These are phyloP conservation scores for Cephus nigrinus DNA, from an alignment of 2,888 invertebrate species.

Conservation along the genomic window DNA sequence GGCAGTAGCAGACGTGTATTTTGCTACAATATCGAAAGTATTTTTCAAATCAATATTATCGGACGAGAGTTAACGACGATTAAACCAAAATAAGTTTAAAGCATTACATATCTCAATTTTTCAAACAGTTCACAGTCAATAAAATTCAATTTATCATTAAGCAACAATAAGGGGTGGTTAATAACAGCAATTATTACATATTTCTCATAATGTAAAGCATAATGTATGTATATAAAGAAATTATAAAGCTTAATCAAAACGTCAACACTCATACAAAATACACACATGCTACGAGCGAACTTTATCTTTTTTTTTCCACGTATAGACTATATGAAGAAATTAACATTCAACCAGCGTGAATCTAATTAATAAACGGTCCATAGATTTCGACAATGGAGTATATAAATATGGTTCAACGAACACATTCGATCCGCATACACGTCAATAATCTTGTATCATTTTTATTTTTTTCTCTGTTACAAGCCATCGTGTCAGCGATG, in stretches of 20 bases:
- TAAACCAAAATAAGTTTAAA: no score
- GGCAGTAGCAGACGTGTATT: neutral
- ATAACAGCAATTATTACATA: neutral
- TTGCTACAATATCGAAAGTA: neutral
- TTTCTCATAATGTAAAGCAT: neutral
- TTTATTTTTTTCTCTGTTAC: neutral
- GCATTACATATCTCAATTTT: neutral
- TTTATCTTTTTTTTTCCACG: conserved; percentile 3
- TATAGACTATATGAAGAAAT: conserved; percentile 40
- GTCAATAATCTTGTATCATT: neutral
- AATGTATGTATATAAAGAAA: neutral
- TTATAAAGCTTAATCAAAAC: neutral
- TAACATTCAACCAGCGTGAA: conserved; percentile 28
- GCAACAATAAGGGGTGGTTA: neutral
- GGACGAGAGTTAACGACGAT: no score
- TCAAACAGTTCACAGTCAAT: neutral
- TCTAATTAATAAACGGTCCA: conserved; percentile 1
- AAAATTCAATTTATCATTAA: neutral
- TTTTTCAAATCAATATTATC: neutral
- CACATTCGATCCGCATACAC: neutral
- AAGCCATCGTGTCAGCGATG: neutral
- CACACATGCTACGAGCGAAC: neutral
- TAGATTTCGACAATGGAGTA: neutral
- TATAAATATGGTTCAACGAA: neutral
- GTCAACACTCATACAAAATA: neutral